These are phyloP conservation scores for Podarcis raffonei DNA, from an alignment of 2,113 vertebrate genomes.

Conservation along the genomic window DNA sequence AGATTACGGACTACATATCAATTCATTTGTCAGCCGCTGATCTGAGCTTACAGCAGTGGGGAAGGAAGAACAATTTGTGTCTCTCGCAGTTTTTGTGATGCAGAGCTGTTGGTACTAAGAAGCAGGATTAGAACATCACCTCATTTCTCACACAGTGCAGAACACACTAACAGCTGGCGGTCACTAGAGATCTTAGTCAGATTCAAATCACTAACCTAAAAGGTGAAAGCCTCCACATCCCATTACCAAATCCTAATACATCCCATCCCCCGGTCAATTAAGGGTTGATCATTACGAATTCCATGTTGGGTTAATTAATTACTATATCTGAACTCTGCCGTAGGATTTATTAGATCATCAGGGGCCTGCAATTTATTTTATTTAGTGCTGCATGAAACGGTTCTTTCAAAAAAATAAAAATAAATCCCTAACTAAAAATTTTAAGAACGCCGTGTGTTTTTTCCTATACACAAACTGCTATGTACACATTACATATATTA, in stretches of 20 bases:
- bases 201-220: conserved; percentile 71
- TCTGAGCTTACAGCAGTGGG: background rate
- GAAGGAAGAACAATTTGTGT: conserved; percentile 15
- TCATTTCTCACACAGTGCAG: conserved; percentile 51
- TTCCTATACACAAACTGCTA: conserved; percentile 60
- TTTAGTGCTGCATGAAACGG: conserved; percentile 66
- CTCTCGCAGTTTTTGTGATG: fast-evolving
- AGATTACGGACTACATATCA: background rate
- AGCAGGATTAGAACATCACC: conserved; percentile 43
- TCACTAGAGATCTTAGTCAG: conserved; percentile 70
- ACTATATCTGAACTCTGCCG: conserved; percentile 60
- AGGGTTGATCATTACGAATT: conserved; percentile 66
- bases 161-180: conserved; percentile 61
- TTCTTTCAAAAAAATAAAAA: background rate
- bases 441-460: conserved; percentile 58
- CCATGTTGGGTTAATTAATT: conserved; percentile 68
- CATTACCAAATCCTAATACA: conserved; percentile 72
- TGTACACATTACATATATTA: conserved; percentile 63
- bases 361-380: conserved; percentile 66
- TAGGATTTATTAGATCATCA: conserved; percentile 63
- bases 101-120: conserved; percentile 37
- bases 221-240: conserved; percentile 69
- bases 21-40: conserved; percentile 1
- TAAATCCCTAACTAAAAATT: conserved; percentile 25
- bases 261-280: conserved; percentile 69